phyloP scores from a whole-genome alignment of 2,797 vertebrate genomes.

The Sylvilagus floridanus region DNA sequence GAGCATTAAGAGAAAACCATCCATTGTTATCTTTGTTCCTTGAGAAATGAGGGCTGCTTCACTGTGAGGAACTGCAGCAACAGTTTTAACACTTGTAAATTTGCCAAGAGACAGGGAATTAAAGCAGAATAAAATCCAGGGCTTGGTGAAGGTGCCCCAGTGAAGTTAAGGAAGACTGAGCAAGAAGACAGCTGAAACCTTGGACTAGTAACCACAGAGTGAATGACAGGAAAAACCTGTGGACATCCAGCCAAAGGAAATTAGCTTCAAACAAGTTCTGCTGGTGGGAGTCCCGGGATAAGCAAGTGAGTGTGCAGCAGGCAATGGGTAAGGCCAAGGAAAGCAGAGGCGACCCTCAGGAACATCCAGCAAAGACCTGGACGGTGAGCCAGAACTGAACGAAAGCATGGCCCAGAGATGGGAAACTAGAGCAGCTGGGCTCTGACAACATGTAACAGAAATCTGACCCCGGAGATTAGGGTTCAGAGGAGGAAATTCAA shows the following conservation, averaged over 20 bases:
- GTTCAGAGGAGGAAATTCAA: not conserved
- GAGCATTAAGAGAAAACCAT: not conserved
- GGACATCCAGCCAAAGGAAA: not conserved
- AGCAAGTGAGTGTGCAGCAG: not conserved
- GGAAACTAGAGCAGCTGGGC: not conserved
- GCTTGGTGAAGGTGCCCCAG: not conserved
- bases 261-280: not conserved
- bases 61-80: not conserved
- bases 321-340: not conserved
- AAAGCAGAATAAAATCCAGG: slow-evolving; percentile 12
- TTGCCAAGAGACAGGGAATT: not conserved
- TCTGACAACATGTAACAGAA: slow-evolving; percentile 20
- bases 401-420: not conserved
- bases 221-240: not conserved
- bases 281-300: not conserved
- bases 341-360: not conserved
- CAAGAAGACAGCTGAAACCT: not conserved
- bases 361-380: not conserved
- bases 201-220: not conserved
- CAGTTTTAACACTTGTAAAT: not conserved
- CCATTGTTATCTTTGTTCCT: not conserved
- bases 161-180: not conserved
- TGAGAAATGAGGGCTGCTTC: slow-evolving; percentile 6
- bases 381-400: not conserved
- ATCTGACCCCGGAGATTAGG: not conserved